These are phyloP conservation scores for Diarsia mendica DNA, from an alignment of 2,888 invertebrate species.

Conservation along the genomic window DNA sequence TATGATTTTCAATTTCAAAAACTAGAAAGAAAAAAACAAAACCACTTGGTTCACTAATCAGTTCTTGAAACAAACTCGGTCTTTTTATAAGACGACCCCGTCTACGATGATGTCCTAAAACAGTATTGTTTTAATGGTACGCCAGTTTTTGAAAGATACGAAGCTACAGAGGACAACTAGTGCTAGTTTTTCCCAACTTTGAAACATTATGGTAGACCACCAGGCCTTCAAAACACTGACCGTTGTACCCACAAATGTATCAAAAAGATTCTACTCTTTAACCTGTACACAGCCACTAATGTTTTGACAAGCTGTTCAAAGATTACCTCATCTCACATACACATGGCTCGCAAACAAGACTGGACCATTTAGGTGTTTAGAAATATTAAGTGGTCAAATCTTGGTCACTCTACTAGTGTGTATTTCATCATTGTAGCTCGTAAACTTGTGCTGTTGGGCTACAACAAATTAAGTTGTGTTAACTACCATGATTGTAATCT, in stretches of 20 bases:
- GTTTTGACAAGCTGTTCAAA: constrained; percentile 16
- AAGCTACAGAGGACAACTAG: no score
- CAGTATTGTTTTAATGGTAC: no score
- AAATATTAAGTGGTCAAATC: constrained; percentile 55
- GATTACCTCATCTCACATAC: constrained; percentile 47
- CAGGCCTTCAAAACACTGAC: not conserved
- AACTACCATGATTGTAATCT: not conserved
- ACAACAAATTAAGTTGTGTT: not conserved
- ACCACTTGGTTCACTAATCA: not conserved
- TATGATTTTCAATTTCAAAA: not conserved
- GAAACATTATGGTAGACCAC: no score
- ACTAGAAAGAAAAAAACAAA: not conserved
- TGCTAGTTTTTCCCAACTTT: no score
- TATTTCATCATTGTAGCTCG: constrained; percentile 46
- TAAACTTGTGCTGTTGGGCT: constrained; percentile 19
- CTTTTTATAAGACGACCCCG: not conserved
- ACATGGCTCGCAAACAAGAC: constrained; percentile 42
- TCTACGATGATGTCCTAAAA: no score
- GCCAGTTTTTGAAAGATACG: no score
- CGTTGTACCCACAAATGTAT: constrained; percentile 2
- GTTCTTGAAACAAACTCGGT: not conserved
- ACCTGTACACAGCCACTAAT: not conserved
- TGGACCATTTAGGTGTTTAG: constrained; percentile 48
- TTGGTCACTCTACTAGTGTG: constrained; percentile 42
- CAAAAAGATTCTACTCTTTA: not conserved